Conservation (phyloP, 2,888 invertebrate species). For the Harmothoe impar region DNA sequence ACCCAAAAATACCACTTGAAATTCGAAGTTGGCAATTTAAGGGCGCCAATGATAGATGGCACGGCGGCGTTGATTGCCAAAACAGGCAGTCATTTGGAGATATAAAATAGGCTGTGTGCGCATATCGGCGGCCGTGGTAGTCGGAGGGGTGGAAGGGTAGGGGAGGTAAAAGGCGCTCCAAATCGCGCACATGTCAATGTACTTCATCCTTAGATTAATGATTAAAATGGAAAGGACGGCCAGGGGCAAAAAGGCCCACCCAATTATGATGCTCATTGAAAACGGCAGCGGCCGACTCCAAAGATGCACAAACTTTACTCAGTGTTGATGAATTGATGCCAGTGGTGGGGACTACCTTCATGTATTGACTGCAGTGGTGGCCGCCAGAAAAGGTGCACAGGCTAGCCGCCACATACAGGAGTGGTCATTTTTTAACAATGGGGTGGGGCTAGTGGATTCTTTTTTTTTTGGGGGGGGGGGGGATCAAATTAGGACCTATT, state of each 20-base stretch:
- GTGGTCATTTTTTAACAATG: no score
- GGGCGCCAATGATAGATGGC: slow-evolving; percentile 48
- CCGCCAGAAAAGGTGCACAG: background rate
- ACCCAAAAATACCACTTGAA: slow-evolving; percentile 59
- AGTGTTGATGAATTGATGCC: slow-evolving; percentile 32
- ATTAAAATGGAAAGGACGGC: slow-evolving; percentile 48
- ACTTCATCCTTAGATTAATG: slow-evolving; percentile 59
- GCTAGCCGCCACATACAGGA: no score
- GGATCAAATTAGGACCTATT: no score
- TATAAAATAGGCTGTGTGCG: slow-evolving; percentile 51
- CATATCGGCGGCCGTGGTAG: slow-evolving; percentile 47
- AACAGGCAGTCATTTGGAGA: slow-evolving; percentile 51
- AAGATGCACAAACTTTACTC: slow-evolving; percentile 53
- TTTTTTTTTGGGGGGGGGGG: background rate
- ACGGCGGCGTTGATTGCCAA: slow-evolving; percentile 38
- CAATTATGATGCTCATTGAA: slow-evolving; percentile 59
- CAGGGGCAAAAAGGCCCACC: slow-evolving; percentile 34
- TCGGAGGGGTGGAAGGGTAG: background rate
- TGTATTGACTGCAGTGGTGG: slow-evolving; percentile 2
- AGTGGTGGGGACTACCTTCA: background rate
- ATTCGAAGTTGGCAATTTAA: slow-evolving; percentile 63
- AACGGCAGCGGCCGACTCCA: slow-evolving; percentile 41
- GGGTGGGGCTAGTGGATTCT: slow-evolving; percentile 11
- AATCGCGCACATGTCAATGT: slow-evolving; percentile 41
- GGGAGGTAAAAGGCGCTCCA: background rate